phyloP scores from a whole-genome alignment of 2,113 vertebrate genomes.

The Urocynchramus pylzowi region DNA sequence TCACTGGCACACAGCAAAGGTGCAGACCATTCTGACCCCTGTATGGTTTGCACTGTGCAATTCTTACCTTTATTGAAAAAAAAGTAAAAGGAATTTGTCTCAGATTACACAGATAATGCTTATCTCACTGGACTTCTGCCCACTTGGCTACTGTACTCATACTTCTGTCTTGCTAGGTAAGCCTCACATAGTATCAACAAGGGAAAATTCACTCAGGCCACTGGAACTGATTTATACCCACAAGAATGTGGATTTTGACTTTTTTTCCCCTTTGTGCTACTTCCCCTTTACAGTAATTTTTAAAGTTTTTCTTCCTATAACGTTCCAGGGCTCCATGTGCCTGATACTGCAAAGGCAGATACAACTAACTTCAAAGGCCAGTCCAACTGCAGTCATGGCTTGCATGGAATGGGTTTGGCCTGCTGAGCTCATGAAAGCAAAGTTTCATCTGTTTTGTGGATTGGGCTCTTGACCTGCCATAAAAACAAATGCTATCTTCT shows the following conservation, averaged over 20 bases:
- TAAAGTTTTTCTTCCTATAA: not conserved
- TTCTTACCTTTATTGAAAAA: not conserved
- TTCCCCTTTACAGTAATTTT: not conserved
- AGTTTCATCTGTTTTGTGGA: slow-evolving; percentile 36
- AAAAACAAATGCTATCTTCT: slow-evolving; percentile 48
- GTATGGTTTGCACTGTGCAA: not conserved
- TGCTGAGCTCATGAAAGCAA: slow-evolving; percentile 47
- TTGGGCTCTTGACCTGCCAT: slow-evolving; percentile 27
- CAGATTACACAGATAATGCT: not conserved
- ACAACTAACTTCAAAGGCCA: slow-evolving; percentile 22
- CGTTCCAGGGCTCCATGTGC: not conserved
- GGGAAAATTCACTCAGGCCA: not conserved
- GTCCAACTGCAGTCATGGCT: not conserved
- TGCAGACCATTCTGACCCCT: not conserved
- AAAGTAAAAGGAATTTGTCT: not conserved
- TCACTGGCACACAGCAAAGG: not conserved
- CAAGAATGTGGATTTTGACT: slow-evolving; percentile 6
- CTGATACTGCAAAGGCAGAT: not conserved
- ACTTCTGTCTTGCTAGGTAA: not conserved
- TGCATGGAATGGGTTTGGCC: not conserved
- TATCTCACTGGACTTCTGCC: not conserved
- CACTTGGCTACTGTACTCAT: not conserved
- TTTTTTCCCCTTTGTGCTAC: not conserved
- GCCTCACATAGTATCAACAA: not conserved
- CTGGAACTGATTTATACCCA: not conserved